Base-by-base conservation (phyloP, 2,797 vertebrate species). In the Taeniopygia guttata region DNA sequence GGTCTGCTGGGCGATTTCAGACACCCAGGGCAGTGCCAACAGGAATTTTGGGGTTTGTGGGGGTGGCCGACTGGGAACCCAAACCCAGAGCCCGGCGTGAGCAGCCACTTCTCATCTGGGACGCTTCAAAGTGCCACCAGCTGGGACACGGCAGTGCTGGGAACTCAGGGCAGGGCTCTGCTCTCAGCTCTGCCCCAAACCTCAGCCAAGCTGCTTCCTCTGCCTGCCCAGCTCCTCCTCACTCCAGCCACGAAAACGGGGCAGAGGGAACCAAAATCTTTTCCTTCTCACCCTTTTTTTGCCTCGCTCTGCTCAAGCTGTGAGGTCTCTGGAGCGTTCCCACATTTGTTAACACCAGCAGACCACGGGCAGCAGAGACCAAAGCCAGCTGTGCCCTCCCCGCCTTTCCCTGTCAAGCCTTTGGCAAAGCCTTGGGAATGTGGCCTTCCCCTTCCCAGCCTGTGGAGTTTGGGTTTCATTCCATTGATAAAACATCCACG, bases 1-100 rank as follows among this genome's bases (percentile, higher is more conserved):
- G 29, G 26, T 13, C 46, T 48, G 46, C 48, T 49, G 48, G 20
- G 66, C 62, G 25, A 0, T 10, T 7, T 7, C 67, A 11, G 13
- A 43, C 62, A 23, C 4, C 9, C 29, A 0, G 38, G 12, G 29
- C n/a, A 23, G 42, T 0, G 36, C 56, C 2, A 84, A 29, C 27
- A 25, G 79, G 4, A 29, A 7, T 0, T 29, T 9, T 13, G 68
- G 42, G 42, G 36, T 21, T 40, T 4, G 26, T 16, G 18, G 72
- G 72, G 66, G 67, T 3, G 29, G 12, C 13, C 9, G 66, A 1
- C 29, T 12, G 52, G 75, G 68, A 85, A 54, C 56, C 51, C 73
- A 34, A 4, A 18, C 19, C 42, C 66, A 22, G 69, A 82, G 43
- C 51, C 42, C 16, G 5, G 42, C 6, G 8, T 0, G 5, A 46